Percentiles rank a stretch among this genome's conserved stretches.
These are phyloP conservation scores for Chaetorhynchus papuensis DNA, from an alignment of 2,113 vertebrate genomes.

Conservation along the genomic window DNA sequence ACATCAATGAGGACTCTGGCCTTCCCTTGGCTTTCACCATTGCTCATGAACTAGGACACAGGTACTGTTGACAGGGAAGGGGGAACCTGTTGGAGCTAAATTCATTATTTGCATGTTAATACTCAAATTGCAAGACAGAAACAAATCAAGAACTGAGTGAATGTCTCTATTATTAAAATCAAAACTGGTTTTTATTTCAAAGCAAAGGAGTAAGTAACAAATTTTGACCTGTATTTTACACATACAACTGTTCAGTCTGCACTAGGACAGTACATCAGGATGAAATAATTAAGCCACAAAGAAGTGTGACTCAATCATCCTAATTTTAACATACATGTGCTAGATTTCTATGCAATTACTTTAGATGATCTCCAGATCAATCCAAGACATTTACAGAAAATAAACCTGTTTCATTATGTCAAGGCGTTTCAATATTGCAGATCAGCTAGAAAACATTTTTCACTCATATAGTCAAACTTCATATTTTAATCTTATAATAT, in stretches of 20 bases:
- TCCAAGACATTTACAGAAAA: not conserved
- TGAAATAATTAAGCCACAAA: not conserved
- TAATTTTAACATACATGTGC: not conserved
- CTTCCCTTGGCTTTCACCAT: constrained; percentile 94
- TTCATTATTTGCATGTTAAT: not conserved
- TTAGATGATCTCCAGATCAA: not conserved
- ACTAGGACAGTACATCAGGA: not conserved
- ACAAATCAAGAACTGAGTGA: not conserved
- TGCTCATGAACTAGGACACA: constrained; percentile 96
- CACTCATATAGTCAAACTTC: not conserved
- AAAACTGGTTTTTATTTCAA: not conserved
- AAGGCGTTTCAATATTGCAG: not conserved
- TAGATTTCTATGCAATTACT: not conserved
- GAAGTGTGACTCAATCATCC: accelerated
- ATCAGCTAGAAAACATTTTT: not conserved
- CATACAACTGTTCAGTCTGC: not conserved
- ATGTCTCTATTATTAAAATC: not conserved
- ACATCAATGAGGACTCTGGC: constrained; percentile 96
- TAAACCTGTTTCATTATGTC: not conserved
- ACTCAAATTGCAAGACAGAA: not conserved
- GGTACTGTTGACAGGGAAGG: constrained; percentile 68
- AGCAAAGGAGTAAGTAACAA: not conserved
- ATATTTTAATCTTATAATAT: not conserved
- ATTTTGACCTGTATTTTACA: not conserved
- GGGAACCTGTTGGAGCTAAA: not conserved